A percentile compares a stretch with the other conserved stretches of the same genome.
Conservation (phyloP, 2,888 invertebrate genomes). For the Leptogaster cylindrica region DNA sequence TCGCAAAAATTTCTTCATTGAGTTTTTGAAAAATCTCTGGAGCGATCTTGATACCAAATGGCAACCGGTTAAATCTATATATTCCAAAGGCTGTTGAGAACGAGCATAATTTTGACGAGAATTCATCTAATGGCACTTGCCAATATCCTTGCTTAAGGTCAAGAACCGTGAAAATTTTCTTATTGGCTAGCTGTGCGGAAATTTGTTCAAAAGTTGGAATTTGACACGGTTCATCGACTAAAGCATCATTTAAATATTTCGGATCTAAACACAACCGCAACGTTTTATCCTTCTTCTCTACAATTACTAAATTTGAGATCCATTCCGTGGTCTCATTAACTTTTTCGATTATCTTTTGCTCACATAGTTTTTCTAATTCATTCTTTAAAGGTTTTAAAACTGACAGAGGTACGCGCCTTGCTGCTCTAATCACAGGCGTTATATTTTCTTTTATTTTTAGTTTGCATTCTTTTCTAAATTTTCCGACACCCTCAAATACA, state of each 20-base stretch:
- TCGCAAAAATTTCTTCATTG: slow-evolving; percentile 46
- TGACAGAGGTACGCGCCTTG: slow-evolving; percentile 15
- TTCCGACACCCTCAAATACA: slow-evolving; percentile 40
- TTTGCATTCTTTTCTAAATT: slow-evolving; percentile 25
- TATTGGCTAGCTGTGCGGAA: slow-evolving; percentile 48
- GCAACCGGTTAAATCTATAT: slow-evolving; percentile 1
- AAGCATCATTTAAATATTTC: slow-evolving; percentile 49
- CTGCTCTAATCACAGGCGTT: slow-evolving; percentile 32
- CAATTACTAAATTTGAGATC: slow-evolving; percentile 46
- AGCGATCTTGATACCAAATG: slow-evolving; percentile 35
- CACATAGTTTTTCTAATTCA: slow-evolving; percentile 18
- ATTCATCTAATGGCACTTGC: slow-evolving; percentile 43
- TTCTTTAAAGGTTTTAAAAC: not conserved
- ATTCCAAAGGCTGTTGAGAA: slow-evolving; percentile 48
- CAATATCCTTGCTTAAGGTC: slow-evolving; percentile 48
- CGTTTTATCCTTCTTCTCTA: slow-evolving; percentile 47
- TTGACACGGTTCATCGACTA: slow-evolving; percentile 50
- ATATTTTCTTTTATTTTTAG: slow-evolving; percentile 40
- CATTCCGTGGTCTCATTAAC: not conserved
- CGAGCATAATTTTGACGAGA: slow-evolving; percentile 48
- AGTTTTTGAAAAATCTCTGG: slow-evolving; percentile 46
- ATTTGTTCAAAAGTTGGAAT: slow-evolving; percentile 49
- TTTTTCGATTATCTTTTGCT: slow-evolving; percentile 19
- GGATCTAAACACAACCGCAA: slow-evolving; percentile 50
- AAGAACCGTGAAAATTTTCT: slow-evolving; percentile 50